Evolutionary conservation across 92 coral and sea anemone genomes (phyloP).

Genomic region (Meandrina meandrites): DNA sequence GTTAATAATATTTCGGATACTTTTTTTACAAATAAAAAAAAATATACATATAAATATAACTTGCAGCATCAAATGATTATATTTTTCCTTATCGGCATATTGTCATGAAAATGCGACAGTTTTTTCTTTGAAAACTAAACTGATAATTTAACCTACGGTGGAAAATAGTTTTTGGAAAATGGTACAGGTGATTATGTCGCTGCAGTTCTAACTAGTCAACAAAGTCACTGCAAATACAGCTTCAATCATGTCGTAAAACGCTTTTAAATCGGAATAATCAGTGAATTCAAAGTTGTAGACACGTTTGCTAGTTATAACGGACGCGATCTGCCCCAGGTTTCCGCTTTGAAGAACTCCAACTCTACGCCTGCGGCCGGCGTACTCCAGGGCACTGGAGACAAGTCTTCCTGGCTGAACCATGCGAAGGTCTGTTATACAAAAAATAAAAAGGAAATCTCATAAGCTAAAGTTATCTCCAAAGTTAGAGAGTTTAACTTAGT

Average conservation of each 20-base stretch:
- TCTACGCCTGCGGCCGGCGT: not conserved
- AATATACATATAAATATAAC: too few relatives aligned
- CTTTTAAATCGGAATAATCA: conserved; percentile 39
- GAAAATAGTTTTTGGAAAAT: not conserved
- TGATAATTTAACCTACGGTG: not conserved
- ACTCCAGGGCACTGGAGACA: conserved; percentile 6
- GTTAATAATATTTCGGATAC: too few relatives aligned
- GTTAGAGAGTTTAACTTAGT: not conserved
- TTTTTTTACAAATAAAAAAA: too few relatives aligned
- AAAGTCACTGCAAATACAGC: not conserved
- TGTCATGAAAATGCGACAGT: too few relatives aligned
- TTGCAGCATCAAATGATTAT: too few relatives aligned
- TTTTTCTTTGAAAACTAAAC: too few relatives aligned
- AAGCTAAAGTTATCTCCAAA: not conserved
- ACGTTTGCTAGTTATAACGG: not conserved
- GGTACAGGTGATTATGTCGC: not conserved
- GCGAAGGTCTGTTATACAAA: not conserved
- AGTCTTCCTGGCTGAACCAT: conserved; percentile 32
- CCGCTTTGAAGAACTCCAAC: not conserved
- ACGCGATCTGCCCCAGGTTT: not conserved
- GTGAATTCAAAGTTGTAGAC: conserved; percentile 44
- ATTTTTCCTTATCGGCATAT: too few relatives aligned
- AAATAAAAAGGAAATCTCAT: not conserved
- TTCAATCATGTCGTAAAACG: conserved; percentile 19
- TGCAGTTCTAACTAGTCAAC: not conserved